Evolutionary conservation across 1,140 invertebrate species (phyloP), one percentile per base, ranked within the genome.

Genomic region (Akabosia matsudoensis): DNA sequence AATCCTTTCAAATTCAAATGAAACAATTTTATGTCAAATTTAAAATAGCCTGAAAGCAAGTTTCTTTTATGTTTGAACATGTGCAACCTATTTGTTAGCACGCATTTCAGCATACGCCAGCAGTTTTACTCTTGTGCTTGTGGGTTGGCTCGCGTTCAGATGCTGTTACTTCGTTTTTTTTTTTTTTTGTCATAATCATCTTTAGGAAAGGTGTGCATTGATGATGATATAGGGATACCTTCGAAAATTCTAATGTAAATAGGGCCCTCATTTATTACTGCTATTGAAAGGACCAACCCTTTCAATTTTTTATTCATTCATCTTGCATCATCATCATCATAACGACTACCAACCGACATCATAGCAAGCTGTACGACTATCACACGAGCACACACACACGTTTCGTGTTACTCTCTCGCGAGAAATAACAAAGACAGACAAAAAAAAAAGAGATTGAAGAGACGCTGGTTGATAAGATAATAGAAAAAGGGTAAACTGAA

Each of bases 221-320:
- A 67, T 67, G 22, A 67, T 67, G 61, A 67, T 67, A n/a, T n/a
- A n/a, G 61, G 61, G 61, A 67, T 67, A 67, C 61, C 61, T 67
- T 67, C 22, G 61, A 67, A 67, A 67, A 67, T 67, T 24, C 61
- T 67, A 67, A 67, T 67, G 61, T 31, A 56, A 31, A 31, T 30
- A 67, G 24, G 61, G 30, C 61, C 10, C 61, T 67, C 24, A 4
- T 67, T 4, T 67, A 31, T 67, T 61, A n/a, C 31, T 30, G n/a
- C 2, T 45, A 28, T 7, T 13, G 28, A 67, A 67, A 67, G 28
- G 61, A 56, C 61, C 61, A 67, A 67, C 61, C 61, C 61, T 67
- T 67, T 67, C 10, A 67, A 56, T 56, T 67, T 67, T 67, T 67
- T 67, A 67, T 67, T 67, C 61, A 67, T 67, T 61, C 24, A 67